Evolutionary conservation across 2,797 vertebrate species (phyloP), one percentile per base, ranked within the genome.

Genomic region (Micromesistius poutassou): DNA sequence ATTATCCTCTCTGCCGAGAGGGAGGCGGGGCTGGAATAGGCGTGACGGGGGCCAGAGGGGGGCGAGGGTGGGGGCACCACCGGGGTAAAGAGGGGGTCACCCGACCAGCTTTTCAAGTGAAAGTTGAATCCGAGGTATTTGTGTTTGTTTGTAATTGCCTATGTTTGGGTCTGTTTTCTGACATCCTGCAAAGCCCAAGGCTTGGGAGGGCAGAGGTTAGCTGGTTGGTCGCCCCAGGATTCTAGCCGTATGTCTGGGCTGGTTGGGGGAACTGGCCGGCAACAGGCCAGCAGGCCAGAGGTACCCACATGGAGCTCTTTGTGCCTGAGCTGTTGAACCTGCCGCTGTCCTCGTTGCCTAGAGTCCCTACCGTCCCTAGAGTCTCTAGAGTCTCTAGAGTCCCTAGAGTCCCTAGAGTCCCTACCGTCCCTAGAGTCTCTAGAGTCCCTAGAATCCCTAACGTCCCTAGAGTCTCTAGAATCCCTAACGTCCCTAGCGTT

Each of bases 81-180:
- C 5, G 55, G 25, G 62, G n/a, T 68, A 28, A 68, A 85, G 77
- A 77, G 78, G 36, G 77, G 91, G 87, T 88, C 91, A 90, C 75
- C 62, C 80, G 78, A 90, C n/a, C 13, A 13, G 89, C 92, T 91
- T 91, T 93, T 93, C 88, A 91, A 93, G 90, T 91, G 89, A 93
- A 91, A 91, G 87, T 91, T 91, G 91, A 94, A 93, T 93, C 89
- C 72, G 75, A 85, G 90, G 90, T 88, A 92, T 92, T 85, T 92
- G 90, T 93, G 90, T 92, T 93, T 93, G 93, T 93, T 93, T 92
- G 91, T 91, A 85, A 88, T 89, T 85, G 88, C 74, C 78, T 85
- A 81, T 92, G 89, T 93, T 92, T 89, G 89, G 87, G 74, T 83
- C 85, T 83, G n/a, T 68, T 88, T 79, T 87, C 86, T 79, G 88